Base-by-base conservation (phyloP, 2,888 invertebrate species). In the Habrosyne pyritoides region DNA sequence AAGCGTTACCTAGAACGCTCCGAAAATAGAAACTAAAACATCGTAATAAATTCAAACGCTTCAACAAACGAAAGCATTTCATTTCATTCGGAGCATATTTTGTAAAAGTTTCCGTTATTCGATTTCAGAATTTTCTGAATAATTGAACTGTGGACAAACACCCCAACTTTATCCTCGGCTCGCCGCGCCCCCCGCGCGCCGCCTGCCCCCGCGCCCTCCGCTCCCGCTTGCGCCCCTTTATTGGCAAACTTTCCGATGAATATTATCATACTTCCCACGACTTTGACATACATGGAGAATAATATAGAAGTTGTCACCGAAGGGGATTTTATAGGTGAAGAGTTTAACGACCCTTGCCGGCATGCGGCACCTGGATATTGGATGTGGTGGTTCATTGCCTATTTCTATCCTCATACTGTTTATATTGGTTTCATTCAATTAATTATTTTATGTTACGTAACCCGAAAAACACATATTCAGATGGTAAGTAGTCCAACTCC, bases 211-310 rank as follows among this genome's bases (percentile, higher is more conserved):
- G 51, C 52, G 24, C 46, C 52, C 26, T 52, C 55, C 42, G 52
- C 53, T 26, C 53, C 53, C 47, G 24, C 12, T 2, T 51, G 42
- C 61, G 59, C 65, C 65, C 60, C 60, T 64, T 77, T 80, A 81
- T 81, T 81, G 79, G 65, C 75, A 76, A 81, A 81, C 76, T 81
- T 81, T 73, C 61, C 58, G 53, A 54, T 51, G 69, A 71, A 73
- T 78, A 79, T 80, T 74, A 77, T 68, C 77, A 77, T 77, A 75
- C 67, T 66, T 66, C 62, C 60, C 64, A 55, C 66, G 70, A 70
- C 71, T 71, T 72, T 76, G 80, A 77, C 81, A 80, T 75, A 75
- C 77, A 70, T 68, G 73, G 66, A 63, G 57, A 21, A 64, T 63
- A 60, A 66, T 65, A 66, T 63, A 59, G 58, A 60, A 36, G 30